Conservation (phyloP, 2,888 invertebrate genomes). For the Plebejus anna region DNA sequence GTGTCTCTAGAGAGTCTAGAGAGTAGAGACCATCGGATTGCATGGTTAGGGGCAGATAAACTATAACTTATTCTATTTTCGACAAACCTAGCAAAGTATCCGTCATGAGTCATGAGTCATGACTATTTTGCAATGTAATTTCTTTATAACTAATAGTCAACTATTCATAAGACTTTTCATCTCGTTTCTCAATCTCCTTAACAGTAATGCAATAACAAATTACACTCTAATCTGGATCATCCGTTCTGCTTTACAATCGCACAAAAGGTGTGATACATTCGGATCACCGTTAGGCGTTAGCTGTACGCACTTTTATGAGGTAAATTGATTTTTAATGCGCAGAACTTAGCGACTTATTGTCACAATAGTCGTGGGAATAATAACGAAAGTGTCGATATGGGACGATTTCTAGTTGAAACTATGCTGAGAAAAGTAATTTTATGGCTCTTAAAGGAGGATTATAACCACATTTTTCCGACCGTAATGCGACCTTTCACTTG, state of each 20-base stretch:
- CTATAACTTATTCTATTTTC: too few relatives aligned
- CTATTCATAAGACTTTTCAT: neutral
- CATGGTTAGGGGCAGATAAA: too few relatives aligned
- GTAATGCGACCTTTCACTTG: neutral
- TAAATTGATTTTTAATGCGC: conserved; percentile 58
- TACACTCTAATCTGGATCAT: conserved; percentile 5
- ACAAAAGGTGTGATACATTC: conserved; percentile 3
- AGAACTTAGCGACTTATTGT: conserved; percentile 36
- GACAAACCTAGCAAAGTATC: too few relatives aligned
- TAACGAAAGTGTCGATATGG: conserved; percentile 29
- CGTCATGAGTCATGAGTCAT: too few relatives aligned
- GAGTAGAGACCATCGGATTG: too few relatives aligned
- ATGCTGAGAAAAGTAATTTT: conserved; percentile 7
- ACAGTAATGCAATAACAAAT: conserved; percentile 26
- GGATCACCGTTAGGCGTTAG: neutral
- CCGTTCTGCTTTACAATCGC: neutral
- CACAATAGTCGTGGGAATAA: conserved; percentile 33
- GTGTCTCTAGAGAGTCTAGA: too few relatives aligned
- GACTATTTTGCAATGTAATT: too few relatives aligned
- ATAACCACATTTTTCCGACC: neutral
- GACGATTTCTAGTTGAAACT: conserved; percentile 10
- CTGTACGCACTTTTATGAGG: conserved; percentile 40
- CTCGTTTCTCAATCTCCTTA: neutral
- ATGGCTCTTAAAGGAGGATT: neutral
- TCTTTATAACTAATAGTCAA: too few relatives aligned